A percentile compares a stretch with the other conserved stretches of the same genome.
phyloP scores from a whole-genome alignment of 2,113 vertebrate species.

The Setophaga coronata region DNA sequence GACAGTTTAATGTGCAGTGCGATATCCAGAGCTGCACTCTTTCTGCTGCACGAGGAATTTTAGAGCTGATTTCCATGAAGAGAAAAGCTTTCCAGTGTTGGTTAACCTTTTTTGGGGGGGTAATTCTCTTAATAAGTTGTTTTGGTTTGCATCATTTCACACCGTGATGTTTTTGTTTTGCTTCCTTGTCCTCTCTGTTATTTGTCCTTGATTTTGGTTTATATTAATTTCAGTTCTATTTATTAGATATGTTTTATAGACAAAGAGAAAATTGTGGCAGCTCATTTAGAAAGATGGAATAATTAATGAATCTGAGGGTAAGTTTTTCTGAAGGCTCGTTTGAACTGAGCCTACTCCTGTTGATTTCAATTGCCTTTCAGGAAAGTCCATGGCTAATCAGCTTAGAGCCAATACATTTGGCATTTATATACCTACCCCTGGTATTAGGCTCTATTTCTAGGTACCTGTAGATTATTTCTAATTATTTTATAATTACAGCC shows the following conservation, averaged over 20 bases:
- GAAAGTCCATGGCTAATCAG: not conserved
- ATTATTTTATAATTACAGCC: not conserved
- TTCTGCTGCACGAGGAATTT: slow-evolving; percentile 17
- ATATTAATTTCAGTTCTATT: not conserved
- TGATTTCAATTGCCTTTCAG: not conserved
- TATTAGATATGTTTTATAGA: not conserved
- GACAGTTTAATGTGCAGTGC: not conserved
- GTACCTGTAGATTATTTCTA: not conserved
- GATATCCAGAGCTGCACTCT: not conserved
- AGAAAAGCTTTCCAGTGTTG: not conserved
- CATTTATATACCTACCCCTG: not conserved
- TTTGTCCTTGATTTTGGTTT: not conserved
- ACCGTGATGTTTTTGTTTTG: not conserved
- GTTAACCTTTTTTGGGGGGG: not conserved
- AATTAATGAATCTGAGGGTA: not conserved
- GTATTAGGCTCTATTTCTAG: not conserved
- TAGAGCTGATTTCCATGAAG: slow-evolving; percentile 1
- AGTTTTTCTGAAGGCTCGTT: not conserved
- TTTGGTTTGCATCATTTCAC: not conserved
- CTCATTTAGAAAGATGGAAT: not conserved
- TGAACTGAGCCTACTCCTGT: not conserved
- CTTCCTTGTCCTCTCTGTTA: not conserved
- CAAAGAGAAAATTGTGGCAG: not conserved
- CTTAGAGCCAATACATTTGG: not conserved
- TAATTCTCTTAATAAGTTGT: not conserved